A percentile compares a stretch with the other conserved stretches of the same genome.
Conservation (phyloP, 2,113 vertebrate species). For the Cavia porcellus region DNA sequence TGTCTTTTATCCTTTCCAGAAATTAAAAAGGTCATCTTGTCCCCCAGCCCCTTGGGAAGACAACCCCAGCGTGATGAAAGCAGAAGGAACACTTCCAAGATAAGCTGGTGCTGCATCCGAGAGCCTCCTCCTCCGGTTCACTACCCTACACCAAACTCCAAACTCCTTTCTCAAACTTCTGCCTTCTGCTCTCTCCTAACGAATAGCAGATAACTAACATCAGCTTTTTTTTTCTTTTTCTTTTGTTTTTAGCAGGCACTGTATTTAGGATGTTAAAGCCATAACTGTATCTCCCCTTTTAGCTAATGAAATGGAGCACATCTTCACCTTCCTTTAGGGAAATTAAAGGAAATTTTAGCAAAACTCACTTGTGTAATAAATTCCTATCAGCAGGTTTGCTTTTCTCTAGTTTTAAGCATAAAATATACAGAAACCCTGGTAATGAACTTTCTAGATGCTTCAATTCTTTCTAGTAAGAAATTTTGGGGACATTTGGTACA, state of each 20-base stretch:
- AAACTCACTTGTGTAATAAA: neutral
- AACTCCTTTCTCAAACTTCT: neutral
- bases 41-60: neutral
- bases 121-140: neutral
- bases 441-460: neutral
- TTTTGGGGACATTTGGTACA: neutral
- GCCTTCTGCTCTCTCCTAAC: neutral
- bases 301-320: conserved; percentile 23
- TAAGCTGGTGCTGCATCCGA: neutral
- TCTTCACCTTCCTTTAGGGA: neutral
- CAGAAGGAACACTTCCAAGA: neutral
- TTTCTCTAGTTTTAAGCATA: neutral
- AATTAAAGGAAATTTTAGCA: conserved; percentile 16
- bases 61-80: neutral
- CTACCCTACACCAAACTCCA: neutral
- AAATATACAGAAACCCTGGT: neutral
- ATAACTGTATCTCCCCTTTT: neutral
- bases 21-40: neutral
- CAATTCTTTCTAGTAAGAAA: neutral
- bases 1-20: neutral
- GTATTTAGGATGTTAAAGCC: neutral
- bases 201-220: neutral
- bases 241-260: neutral
- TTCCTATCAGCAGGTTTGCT: neutral
- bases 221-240: too few relatives aligned